These are phyloP conservation scores for Glyptemys insculpta DNA, from an alignment of 2,797 vertebrate genomes.

Conservation along the genomic window DNA sequence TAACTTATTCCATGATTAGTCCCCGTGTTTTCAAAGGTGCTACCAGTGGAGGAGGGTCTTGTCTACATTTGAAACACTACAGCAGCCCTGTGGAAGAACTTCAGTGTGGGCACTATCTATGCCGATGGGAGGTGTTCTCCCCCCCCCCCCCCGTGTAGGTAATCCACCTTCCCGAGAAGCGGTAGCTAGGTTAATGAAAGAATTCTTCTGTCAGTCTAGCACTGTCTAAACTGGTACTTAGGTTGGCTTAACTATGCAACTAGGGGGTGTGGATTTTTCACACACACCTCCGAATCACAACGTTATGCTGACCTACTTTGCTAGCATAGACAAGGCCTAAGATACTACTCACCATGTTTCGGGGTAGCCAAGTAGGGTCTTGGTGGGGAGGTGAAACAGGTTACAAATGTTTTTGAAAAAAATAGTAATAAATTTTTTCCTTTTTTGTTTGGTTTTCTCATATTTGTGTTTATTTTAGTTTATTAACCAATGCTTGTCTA, in stretches of 20 bases:
- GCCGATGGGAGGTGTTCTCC: no score
- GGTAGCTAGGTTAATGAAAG: not conserved
- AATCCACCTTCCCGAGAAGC: no score
- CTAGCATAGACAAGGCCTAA: not conserved
- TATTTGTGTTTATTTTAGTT: not conserved
- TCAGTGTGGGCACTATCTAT: no score
- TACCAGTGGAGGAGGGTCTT: not conserved
- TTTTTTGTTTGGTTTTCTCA: not conserved
- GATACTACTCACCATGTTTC: not conserved
- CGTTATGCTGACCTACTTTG: no score
- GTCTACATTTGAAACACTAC: not conserved
- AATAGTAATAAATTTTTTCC: not conserved
- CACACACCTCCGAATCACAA: no score
- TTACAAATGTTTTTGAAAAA: not conserved
- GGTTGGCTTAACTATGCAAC: not conserved
- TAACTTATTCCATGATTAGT: not conserved
- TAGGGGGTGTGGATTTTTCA: not conserved
- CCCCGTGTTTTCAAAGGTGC: not conserved
- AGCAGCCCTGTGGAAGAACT: not conserved
- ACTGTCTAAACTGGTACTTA: not conserved
- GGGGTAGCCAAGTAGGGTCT: not conserved
- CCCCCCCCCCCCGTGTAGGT: no score
- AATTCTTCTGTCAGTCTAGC: not conserved
- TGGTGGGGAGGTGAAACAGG: no score
- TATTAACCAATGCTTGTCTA: rapidly evolving